Conservation (phyloP, 2,113 vertebrate genomes). For the Serilophus lunatus region DNA sequence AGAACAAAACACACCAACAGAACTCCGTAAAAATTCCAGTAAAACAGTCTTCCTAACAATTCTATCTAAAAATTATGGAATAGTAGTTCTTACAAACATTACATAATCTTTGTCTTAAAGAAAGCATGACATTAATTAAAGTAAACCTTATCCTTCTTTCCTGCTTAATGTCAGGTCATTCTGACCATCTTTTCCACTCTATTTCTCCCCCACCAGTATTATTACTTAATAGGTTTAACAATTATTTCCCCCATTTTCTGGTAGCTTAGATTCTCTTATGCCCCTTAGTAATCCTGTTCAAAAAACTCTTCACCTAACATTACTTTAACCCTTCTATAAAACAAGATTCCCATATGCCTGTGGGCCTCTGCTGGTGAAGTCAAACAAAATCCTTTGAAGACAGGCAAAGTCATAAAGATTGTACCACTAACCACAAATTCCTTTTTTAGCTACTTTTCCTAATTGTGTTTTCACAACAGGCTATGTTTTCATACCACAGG, state of each 20-base stretch:
- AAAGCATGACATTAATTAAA: constrained; percentile 34
- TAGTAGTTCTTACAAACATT: neutral
- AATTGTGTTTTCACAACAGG: no score
- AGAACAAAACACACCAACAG: neutral
- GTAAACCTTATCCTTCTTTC: neutral
- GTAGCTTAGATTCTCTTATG: neutral
- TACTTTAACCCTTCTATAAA: neutral
- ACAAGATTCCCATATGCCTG: neutral
- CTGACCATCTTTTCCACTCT: constrained; percentile 8
- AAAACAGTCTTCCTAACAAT: neutral
- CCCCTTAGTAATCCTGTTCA: neutral
- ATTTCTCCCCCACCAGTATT: neutral
- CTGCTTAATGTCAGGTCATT: constrained; percentile 34
- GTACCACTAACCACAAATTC: neutral
- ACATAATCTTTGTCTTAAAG: constrained; percentile 15
- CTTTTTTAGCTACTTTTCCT: neutral
- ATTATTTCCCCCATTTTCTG: constrained; percentile 19
- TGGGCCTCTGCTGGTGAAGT: neutral
- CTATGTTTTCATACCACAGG: neutral
- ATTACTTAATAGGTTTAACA: neutral
- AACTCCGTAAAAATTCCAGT: neutral
- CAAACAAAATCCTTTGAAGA: neutral
- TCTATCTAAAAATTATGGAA: neutral
- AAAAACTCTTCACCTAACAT: neutral
- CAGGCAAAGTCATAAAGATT: neutral